phyloP scores from a whole-genome alignment of 2,888 invertebrate genomes.

The Pristionchus entomophagus region DNA sequence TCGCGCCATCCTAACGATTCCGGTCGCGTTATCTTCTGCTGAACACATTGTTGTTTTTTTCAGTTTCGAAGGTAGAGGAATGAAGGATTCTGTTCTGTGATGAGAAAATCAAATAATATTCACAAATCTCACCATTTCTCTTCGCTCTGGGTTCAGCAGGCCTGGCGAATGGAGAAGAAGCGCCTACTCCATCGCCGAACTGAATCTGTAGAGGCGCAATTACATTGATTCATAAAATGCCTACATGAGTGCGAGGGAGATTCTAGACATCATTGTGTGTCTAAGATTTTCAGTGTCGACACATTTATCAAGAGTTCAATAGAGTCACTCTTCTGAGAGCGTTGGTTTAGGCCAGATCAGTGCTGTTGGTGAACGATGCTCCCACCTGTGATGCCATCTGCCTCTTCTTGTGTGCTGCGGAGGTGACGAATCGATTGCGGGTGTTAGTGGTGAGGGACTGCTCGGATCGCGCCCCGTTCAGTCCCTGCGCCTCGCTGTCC shows the following conservation, averaged over 20 bases:
- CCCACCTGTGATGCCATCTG: conserved; percentile 54
- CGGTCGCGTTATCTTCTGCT: conserved; percentile 27
- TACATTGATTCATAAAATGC: too few relatives aligned
- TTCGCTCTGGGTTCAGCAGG: conserved; percentile 44
- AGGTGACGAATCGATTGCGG: conserved; percentile 58
- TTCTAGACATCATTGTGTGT: too few relatives aligned
- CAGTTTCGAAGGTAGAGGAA: background rate
- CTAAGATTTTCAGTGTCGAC: too few relatives aligned
- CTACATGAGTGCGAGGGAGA: too few relatives aligned
- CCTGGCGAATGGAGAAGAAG: background rate
- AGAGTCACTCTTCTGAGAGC: too few relatives aligned
- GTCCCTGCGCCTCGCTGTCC: background rate
- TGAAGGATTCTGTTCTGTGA: background rate
- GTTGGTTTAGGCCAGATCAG: too few relatives aligned
- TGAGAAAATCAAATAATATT: background rate
- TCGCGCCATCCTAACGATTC: conserved; percentile 43
- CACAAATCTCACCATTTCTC: background rate
- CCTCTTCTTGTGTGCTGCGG: conserved; percentile 58
- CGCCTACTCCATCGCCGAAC: conserved; percentile 19
- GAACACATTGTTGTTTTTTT: background rate
- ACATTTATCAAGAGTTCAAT: too few relatives aligned
- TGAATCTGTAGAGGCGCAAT: conserved; percentile 48
- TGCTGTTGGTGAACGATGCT: too few relatives aligned
- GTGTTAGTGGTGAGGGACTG: conserved; percentile 42
- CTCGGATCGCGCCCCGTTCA: conserved; percentile 19